A percentile compares a stretch with the other conserved stretches of the same genome.
Conservation (phyloP, 1,140 invertebrate species). For the Drosophila varians region DNA sequence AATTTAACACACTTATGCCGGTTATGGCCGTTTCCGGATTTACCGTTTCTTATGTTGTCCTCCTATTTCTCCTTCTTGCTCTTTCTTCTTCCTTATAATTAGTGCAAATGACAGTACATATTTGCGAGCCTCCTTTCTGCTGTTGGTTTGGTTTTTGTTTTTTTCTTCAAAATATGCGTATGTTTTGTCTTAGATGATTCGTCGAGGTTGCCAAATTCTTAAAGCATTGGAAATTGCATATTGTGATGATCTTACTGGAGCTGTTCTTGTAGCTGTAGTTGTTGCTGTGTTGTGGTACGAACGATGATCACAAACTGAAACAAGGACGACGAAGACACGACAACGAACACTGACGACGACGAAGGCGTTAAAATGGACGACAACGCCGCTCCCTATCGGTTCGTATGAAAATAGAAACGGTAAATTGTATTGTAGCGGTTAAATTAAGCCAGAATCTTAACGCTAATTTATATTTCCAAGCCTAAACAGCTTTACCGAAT, state of each 20-base stretch:
- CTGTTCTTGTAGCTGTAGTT: constrained; percentile 11
- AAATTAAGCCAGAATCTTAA: background rate
- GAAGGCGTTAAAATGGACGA: constrained; percentile 33
- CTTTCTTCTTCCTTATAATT: constrained; percentile 27
- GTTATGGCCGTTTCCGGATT: background rate
- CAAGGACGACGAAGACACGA: constrained; percentile 55
- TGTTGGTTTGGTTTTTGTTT: constrained; percentile 9
- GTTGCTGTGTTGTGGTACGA: constrained; percentile 37
- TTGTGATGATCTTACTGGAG: constrained; percentile 31
- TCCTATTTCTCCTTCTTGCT: background rate
- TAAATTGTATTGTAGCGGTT: background rate
- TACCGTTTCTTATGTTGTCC: background rate
- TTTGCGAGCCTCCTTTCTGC: constrained; percentile 28
- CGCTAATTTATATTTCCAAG: background rate
- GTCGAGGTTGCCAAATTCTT: constrained; percentile 36
- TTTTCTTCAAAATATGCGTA: constrained; percentile 6
- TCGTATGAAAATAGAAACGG: constrained; percentile 1
- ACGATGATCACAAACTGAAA: constrained; percentile 40
- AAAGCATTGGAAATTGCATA: constrained; percentile 31
- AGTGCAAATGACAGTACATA: constrained; percentile 54
- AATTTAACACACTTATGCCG: too few relatives aligned
- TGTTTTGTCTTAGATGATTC: constrained; percentile 2
- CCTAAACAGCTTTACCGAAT: background rate
- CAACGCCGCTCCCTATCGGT: constrained; percentile 14
- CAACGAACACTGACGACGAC: constrained; percentile 36